Conservation (phyloP, 2,797 vertebrate genomes). For the Cottoperca gobio region DNA sequence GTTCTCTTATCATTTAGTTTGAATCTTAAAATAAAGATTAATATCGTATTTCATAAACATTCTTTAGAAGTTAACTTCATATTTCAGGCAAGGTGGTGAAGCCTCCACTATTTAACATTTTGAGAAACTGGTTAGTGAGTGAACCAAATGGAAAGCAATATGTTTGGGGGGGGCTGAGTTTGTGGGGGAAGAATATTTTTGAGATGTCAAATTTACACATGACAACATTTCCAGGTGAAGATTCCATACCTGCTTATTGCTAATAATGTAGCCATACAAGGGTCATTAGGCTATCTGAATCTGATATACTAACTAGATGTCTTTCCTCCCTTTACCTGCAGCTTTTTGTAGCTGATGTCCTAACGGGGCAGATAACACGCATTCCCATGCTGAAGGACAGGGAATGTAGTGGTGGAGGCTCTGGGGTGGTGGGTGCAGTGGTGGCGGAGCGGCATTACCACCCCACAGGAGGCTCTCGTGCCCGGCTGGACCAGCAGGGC, state of each 20-base stretch:
- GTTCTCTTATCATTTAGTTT: not conserved
- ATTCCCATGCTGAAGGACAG: constrained; percentile 98
- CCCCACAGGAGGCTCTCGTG: constrained; percentile 65
- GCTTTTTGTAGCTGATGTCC: constrained; percentile 97
- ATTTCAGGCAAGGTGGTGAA: no score
- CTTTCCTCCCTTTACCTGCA: constrained; percentile 59
- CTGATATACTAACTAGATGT: not conserved
- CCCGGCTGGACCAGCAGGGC: constrained; percentile 91
- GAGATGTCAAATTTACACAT: no score
- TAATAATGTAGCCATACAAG: no score
- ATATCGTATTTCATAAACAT: no score
- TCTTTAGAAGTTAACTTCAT: no score
- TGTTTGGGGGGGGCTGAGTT: not conserved
- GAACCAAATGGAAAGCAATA: no score
- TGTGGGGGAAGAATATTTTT: no score
- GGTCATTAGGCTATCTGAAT: no score
- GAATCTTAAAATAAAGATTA: no score
- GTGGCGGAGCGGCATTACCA: constrained; percentile 66
- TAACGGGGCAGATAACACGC: constrained; percentile 94
- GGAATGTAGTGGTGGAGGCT: constrained; percentile 79
- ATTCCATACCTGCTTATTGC: not conserved
- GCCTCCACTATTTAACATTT: no score
- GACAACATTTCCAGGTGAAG: no score
- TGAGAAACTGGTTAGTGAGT: no score
- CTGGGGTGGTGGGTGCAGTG: constrained; percentile 54